Percentiles rank a stretch among this genome's conserved stretches.
phyloP scores from a whole-genome alignment of 2,113 vertebrate genomes.

The Petrocephalus microphthalmus region DNA sequence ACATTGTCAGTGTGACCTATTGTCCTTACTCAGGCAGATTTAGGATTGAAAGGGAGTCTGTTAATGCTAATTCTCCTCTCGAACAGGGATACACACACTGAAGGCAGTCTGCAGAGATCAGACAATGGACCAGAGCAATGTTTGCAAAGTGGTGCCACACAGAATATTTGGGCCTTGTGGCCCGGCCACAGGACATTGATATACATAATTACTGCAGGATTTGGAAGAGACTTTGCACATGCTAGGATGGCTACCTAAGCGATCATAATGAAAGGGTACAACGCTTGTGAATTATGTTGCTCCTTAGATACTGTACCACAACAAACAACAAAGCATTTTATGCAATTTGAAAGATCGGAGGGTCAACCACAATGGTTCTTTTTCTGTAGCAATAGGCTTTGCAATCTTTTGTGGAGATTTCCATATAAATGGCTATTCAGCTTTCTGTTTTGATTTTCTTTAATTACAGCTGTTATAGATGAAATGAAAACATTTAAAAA shows the following conservation, averaged over 20 bases:
- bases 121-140: conserved; percentile 12
- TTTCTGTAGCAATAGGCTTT: neutral
- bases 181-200: conserved; percentile 12
- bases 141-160: conserved; percentile 36
- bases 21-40: neutral
- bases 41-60: neutral
- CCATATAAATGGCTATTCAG: neutral
- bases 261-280: neutral
- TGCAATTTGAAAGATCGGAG: neutral
- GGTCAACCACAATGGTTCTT: neutral
- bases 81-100: neutral
- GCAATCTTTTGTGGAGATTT: neutral
- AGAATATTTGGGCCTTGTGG: conserved; percentile 30
- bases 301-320: neutral
- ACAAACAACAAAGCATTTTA: neutral
- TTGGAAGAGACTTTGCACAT: conserved; percentile 34
- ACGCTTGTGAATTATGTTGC: neutral
- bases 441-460: too few species aligned
- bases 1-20: neutral
- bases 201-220: conserved; percentile 14
- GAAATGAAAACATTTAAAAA: neutral
- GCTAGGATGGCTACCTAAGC: conserved; percentile 23
- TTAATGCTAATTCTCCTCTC: neutral
- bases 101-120: neutral
- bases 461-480: neutral